Percentiles rank a stretch among this genome's conserved stretches.
These are phyloP conservation scores for Eumaeus atala DNA, from an alignment of 1,140 invertebrate species.

Conservation along the genomic window DNA sequence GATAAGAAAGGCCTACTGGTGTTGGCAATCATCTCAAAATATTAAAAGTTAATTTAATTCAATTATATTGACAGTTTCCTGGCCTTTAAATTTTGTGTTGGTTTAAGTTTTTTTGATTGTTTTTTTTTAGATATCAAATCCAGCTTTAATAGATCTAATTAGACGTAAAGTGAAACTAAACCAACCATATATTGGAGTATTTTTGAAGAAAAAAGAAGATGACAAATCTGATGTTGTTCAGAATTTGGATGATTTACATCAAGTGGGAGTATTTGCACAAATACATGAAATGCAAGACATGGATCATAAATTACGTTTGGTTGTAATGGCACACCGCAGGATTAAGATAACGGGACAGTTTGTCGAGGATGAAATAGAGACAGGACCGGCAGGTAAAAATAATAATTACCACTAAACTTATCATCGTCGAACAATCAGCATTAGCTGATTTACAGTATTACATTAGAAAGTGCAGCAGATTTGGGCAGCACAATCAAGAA, in stretches of 20 bases:
- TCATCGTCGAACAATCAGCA: too few species aligned
- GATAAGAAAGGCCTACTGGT: too few species aligned
- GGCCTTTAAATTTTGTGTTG: too few species aligned
- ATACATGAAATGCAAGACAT: slow-evolving; percentile 98
- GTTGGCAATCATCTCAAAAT: too few species aligned
- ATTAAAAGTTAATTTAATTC: too few species aligned
- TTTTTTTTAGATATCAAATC: slow-evolving; percentile 85
- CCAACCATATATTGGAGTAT: slow-evolving; percentile 98
- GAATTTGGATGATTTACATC: slow-evolving; percentile 90
- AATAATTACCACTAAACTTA: not conserved
- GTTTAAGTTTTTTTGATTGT: too few species aligned
- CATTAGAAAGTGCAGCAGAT: too few species aligned
- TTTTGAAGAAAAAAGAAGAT: slow-evolving; percentile 94
- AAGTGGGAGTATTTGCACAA: slow-evolving; percentile 97
- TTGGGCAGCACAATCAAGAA: too few species aligned
- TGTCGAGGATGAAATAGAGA: slow-evolving; percentile 79
- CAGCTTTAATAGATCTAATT: slow-evolving; percentile 91
- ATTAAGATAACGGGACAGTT: slow-evolving; percentile 87
- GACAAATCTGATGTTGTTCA: slow-evolving; percentile 92
- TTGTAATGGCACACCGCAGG: slow-evolving; percentile 94
- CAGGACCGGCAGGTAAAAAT: slow-evolving; percentile 59
- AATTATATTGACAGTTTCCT: too few species aligned
- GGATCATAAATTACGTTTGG: slow-evolving; percentile 91
- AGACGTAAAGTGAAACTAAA: slow-evolving; percentile 95
- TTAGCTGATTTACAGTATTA: too few species aligned